These are phyloP conservation scores for Drosophila tripunctata DNA, from an alignment of 2,888 invertebrate genomes.

Conservation along the genomic window DNA sequence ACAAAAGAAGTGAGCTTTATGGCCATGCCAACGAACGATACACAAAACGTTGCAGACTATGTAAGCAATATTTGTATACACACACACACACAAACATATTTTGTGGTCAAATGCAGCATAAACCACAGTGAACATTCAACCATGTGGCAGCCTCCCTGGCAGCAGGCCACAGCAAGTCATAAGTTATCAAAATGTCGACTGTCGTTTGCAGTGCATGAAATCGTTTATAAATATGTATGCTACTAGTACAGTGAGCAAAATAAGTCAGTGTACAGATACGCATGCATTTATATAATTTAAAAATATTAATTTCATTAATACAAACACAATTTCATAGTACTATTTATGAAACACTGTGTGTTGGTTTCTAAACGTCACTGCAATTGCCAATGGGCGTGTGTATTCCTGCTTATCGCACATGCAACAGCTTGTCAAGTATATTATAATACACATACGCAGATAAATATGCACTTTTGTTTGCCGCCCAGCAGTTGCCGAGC, in stretches of 20 bases:
- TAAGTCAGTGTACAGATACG: constrained; percentile 1
- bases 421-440: constrained; percentile 66
- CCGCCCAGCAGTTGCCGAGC: constrained; percentile 34
- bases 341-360: not conserved
- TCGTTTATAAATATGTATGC: constrained; percentile 13
- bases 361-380: constrained; percentile 1
- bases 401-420: constrained; percentile 25
- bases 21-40: constrained; percentile 2
- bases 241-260: not conserved
- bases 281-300: too few relatives aligned
- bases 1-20: constrained; percentile 24
- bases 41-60: constrained; percentile 20
- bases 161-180: constrained; percentile 32
- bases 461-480: constrained; percentile 35
- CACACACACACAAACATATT: not conserved
- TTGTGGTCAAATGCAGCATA: constrained; percentile 42
- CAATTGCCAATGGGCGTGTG: constrained; percentile 5
- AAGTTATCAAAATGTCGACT: constrained; percentile 49
- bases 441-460: constrained; percentile 21
- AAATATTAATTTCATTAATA: too few relatives aligned
- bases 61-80: constrained; percentile 24
- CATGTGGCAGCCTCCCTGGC: constrained; percentile 5
- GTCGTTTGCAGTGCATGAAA: constrained; percentile 35
- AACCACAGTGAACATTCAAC: constrained; percentile 18
- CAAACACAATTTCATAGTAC: not conserved